phyloP scores from a whole-genome alignment of 2,797 vertebrate genomes.

The Amblyopsis hoosieri region DNA sequence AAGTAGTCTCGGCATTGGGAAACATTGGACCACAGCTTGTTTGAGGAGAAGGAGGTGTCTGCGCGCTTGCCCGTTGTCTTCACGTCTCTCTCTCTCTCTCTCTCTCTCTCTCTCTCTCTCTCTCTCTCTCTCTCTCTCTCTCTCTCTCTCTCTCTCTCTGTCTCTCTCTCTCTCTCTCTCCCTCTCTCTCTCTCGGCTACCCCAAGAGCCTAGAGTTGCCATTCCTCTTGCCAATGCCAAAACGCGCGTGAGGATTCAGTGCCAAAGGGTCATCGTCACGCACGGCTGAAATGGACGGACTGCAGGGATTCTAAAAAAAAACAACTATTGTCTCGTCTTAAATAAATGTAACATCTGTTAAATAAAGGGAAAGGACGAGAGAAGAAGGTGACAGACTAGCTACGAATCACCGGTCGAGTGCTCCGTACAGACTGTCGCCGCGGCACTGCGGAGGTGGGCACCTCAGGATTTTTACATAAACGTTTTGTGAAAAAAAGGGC shows the following conservation, averaged over 20 bases:
- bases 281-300: conserved; percentile 75
- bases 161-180: conserved; percentile 55
- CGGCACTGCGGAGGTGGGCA: conserved; percentile 64
- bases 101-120: conserved; percentile 36
- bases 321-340: conserved; percentile 5
- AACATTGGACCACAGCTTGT: conserved; percentile 81
- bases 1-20: conserved; percentile 68
- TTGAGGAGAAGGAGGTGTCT: conserved; percentile 77
- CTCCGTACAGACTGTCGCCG: conserved; percentile 39
- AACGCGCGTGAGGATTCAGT: conserved; percentile 74
- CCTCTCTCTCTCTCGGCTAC: conserved; percentile 45
- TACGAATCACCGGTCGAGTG: conserved; percentile 43
- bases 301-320: conserved; percentile 70
- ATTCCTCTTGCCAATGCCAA: conserved; percentile 86
- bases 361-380: conserved; percentile 24
- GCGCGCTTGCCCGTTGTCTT: conserved; percentile 69
- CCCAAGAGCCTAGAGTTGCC: conserved; percentile 87
- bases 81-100: conserved; percentile 70
- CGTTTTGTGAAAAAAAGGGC: conserved; percentile 29
- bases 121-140: conserved; percentile 37
- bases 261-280: conserved; percentile 79
- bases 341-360: conserved; percentile 23
- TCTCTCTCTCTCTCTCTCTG: conserved; percentile 29
- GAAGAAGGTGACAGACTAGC: conserved; percentile 35
- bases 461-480: conserved; percentile 52